Conservation (phyloP, 1,140 invertebrate genomes). For the Nasonia longicornis region DNA sequence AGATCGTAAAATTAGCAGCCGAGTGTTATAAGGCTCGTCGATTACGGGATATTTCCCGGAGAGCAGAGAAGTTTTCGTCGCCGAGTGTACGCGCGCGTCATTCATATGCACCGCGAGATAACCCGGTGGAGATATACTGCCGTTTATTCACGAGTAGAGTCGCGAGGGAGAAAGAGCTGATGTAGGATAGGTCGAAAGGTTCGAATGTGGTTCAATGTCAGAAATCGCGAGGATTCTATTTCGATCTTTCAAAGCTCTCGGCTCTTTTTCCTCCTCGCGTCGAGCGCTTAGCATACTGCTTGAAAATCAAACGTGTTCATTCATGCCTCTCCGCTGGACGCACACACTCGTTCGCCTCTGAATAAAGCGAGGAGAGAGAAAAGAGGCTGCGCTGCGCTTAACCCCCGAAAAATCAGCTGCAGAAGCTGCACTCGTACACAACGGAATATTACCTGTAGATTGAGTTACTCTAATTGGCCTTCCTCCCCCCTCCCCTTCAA, state of each 20-base stretch:
- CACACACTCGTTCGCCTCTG: neutral
- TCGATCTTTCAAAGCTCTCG: neutral
- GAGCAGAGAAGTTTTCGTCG: neutral
- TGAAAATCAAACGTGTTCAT: neutral
- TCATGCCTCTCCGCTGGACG: neutral
- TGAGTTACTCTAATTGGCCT: constrained; percentile 27
- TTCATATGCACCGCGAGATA: neutral
- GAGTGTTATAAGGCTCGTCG: too few relatives aligned
- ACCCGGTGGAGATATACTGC: neutral
- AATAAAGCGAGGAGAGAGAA: neutral
- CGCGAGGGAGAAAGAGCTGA: neutral
- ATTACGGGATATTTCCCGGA: too few relatives aligned
- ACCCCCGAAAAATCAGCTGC: neutral
- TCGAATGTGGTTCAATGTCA: constrained; percentile 22
- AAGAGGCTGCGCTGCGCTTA: neutral
- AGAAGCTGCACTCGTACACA: neutral
- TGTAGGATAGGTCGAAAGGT: neutral
- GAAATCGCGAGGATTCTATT: constrained; percentile 1
- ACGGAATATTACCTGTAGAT: constrained; percentile 11
- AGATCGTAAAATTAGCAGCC: too few relatives aligned
- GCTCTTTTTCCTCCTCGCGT: neutral
- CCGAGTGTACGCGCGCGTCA: neutral
- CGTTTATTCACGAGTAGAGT: constrained; percentile 4
- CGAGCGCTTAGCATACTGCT: neutral
- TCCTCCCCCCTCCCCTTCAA: neutral